Evolutionary conservation across 1,140 invertebrate genomes (phyloP), one percentile per base, ranked within the genome.

Genomic region (Tetranychus cinnabarinus): DNA sequence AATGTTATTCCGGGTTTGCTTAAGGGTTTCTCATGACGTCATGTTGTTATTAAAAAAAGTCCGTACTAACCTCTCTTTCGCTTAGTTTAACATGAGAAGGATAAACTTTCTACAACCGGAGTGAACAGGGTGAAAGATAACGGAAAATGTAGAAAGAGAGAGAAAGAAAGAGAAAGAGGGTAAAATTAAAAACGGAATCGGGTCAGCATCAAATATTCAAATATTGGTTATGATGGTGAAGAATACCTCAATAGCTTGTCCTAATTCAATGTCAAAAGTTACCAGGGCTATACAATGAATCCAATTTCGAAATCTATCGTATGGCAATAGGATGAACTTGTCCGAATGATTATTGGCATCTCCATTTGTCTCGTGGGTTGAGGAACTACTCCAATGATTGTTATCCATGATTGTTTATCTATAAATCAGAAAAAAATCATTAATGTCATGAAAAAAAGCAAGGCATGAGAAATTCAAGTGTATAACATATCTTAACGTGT

Each of bases 221-320:
- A 58, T 48, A 57, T 10, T 33, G 15, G 7, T 10, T 5, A 42
- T 42, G 39, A 42, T 42, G 39, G 1, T 42, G 39, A 52, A 6
- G 33, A 42, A 50, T 76, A 88, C 84, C 79, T 95, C 89, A 71
- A 97, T 81, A 48, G 87, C 87, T 77, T 98, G 93, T 46, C 93
- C 93, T 34, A 97, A 74, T 76, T 98, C 93, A 65, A 98, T 77
- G 77, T 98, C 93, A 77, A 98, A 98, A 4, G 91, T 97, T 52
- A 98, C 91, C 62, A 97, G 83, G 74, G 89, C 93, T 65, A 97
- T 85, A 70, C 89, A 96, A 72, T 96, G 86, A 61, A 97, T 78
- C 93, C 93, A 98, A 72, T 91, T 84, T 39, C 81, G 37, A 34
- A 56, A 50, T 42, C 39, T 39, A 83, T 66, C 84, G 84, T 68